Conservation (phyloP, 2,113 vertebrate genomes). For the Bujurquina vittata region DNA sequence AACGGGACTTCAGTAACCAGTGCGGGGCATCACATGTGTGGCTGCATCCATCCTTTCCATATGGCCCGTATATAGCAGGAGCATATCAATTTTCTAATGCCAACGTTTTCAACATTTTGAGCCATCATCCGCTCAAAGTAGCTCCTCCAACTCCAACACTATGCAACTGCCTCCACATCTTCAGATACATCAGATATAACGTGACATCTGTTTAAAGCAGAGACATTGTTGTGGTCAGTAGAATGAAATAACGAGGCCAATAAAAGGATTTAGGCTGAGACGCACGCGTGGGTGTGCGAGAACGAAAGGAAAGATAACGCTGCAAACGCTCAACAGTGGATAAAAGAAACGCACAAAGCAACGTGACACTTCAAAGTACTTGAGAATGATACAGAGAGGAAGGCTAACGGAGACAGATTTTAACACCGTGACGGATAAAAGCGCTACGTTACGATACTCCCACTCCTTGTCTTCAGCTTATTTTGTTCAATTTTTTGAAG, state of each 20-base stretch:
- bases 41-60: too few species aligned
- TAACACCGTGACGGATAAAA: conserved; percentile 40
- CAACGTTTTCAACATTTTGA: neutral
- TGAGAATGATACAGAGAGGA: neutral
- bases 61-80: too few species aligned
- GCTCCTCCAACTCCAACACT: neutral
- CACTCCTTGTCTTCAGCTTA: conserved; percentile 1
- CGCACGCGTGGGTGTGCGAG: neutral
- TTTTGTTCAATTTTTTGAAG: neutral
- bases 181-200: neutral
- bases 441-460: conserved; percentile 1
- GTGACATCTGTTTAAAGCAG: neutral
- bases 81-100: neutral
- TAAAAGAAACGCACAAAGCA: conserved; percentile 38
- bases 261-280: neutral
- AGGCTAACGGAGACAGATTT: conserved; percentile 14
- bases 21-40: too few species aligned
- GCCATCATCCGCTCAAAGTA: rapidly evolving
- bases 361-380: conserved; percentile 40
- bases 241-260: neutral
- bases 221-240: neutral
- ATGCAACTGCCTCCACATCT: neutral
- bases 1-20: too few species aligned
- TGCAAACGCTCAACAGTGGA: neutral
- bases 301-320: neutral